These are phyloP conservation scores for Perca fluviatilis DNA, from an alignment of 2,113 vertebrate genomes.

Conservation along the genomic window DNA sequence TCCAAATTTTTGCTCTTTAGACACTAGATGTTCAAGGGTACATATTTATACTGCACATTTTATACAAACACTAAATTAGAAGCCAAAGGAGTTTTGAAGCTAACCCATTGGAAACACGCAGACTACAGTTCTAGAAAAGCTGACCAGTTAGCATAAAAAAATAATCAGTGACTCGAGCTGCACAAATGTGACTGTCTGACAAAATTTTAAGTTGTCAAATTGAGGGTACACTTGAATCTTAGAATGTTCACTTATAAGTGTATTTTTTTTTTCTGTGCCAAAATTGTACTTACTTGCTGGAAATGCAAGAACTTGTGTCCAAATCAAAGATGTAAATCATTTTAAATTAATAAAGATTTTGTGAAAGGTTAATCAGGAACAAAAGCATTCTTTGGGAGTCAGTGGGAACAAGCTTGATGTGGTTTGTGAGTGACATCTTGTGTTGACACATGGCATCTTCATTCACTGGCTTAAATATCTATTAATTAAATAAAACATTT, in stretches of 20 bases:
- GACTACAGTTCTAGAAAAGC: slow-evolving; percentile 1
- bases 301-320: slow-evolving; percentile 52
- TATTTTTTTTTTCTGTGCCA: slow-evolving; percentile 48
- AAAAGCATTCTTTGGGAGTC: not conserved
- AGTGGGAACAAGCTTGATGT: not conserved
- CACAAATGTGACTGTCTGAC: slow-evolving; percentile 7
- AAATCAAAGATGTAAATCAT: slow-evolving; percentile 45
- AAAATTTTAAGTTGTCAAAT: slow-evolving; percentile 25
- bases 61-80: slow-evolving; percentile 35
- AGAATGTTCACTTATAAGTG: slow-evolving; percentile 40
- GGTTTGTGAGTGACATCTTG: slow-evolving; percentile 33
- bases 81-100: slow-evolving; percentile 21
- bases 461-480: not conserved
- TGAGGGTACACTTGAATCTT: slow-evolving; percentile 43
- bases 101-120: not conserved
- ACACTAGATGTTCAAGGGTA: slow-evolving; percentile 16
- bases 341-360: slow-evolving; percentile 46
- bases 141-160: slow-evolving; percentile 7
- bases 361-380: not conserved
- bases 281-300: slow-evolving; percentile 43
- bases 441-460: slow-evolving; percentile 9
- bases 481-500: not conserved
- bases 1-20: slow-evolving; percentile 35
- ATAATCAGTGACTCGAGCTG: not conserved
- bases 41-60: slow-evolving; percentile 38